phyloP scores from a whole-genome alignment of 2,113 vertebrate species.

The Chaetura pelagica region DNA sequence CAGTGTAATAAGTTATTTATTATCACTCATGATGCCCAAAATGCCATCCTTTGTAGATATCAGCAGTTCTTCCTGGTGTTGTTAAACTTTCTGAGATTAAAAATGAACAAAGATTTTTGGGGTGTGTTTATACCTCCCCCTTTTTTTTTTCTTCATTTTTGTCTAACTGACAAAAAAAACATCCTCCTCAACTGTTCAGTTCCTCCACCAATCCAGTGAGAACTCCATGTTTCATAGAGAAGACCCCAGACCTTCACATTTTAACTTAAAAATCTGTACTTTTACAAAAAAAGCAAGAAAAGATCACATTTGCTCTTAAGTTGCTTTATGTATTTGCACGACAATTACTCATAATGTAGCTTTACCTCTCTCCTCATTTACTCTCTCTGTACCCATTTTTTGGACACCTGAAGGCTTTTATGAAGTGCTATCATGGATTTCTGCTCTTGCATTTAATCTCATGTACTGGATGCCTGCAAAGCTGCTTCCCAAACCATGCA shows the following conservation, averaged over 20 bases:
- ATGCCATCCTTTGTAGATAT: not conserved
- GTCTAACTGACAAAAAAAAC: not conserved
- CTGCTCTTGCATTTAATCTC: not conserved
- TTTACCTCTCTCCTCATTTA: not conserved
- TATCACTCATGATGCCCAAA: not conserved
- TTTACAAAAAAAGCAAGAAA: not conserved
- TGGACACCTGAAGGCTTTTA: not conserved
- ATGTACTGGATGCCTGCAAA: not conserved
- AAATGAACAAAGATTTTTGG: not conserved
- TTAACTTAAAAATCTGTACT: not conserved
- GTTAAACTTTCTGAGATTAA: not conserved
- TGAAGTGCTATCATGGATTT: no score
- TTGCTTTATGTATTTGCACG: not conserved
- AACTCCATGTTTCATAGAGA: not conserved
- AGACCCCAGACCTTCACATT: not conserved
- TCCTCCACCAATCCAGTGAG: not conserved
- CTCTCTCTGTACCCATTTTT: not conserved
- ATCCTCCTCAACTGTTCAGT: not conserved
- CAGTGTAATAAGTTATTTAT: not conserved
- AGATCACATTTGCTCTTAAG: not conserved
- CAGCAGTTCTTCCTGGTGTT: fast-evolving
- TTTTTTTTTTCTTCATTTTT: not conserved
- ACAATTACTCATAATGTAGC: not conserved
- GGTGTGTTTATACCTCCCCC: not conserved
- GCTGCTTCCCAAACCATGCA: not conserved